Conservation (phyloP, 2,113 vertebrate genomes). For the Antigone vipio region DNA sequence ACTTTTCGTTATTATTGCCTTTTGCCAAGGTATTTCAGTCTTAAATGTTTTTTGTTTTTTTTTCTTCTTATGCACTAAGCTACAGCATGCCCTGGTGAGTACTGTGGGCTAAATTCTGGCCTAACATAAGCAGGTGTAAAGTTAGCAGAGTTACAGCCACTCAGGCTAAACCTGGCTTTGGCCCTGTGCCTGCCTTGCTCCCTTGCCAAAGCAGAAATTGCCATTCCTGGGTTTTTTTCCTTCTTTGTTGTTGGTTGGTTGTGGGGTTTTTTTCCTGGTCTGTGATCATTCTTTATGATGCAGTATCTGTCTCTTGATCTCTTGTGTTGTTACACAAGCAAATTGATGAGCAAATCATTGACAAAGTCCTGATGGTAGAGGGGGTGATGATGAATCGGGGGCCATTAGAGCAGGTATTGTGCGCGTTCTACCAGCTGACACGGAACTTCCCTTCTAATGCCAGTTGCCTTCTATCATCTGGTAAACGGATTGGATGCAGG, state of each 20-base stretch:
- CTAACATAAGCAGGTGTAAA: not conserved
- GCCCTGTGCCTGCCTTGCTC: not conserved
- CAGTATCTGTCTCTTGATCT: conserved; percentile 5
- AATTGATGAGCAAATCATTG: conserved; percentile 60
- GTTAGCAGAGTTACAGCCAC: not conserved
- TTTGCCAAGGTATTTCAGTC: not conserved
- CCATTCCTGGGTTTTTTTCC: not conserved
- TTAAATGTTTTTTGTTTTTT: not conserved
- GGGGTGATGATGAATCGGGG: conserved; percentile 43
- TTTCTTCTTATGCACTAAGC: not conserved
- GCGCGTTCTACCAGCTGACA: conserved; percentile 46
- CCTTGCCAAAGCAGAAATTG: conserved; percentile 14
- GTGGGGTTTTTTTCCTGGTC: not conserved
- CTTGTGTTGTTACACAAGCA: conserved; percentile 24
- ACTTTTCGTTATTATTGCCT: not conserved
- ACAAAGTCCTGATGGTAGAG: conserved; percentile 47
- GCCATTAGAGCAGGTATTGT: conserved; percentile 46
- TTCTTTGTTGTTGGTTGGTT: too few relatives aligned
- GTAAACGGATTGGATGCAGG: conserved; percentile 45
- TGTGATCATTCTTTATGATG: conserved; percentile 14
- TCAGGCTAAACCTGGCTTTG: not conserved
- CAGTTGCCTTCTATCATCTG: conserved; percentile 53
- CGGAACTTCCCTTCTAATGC: conserved; percentile 35
- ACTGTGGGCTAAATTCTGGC: not conserved
- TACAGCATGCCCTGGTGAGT: not conserved